Evolutionary conservation across 2,888 invertebrate species (phyloP), one percentile per base, ranked within the genome.

Genomic region (Heliconius hortense): DNA sequence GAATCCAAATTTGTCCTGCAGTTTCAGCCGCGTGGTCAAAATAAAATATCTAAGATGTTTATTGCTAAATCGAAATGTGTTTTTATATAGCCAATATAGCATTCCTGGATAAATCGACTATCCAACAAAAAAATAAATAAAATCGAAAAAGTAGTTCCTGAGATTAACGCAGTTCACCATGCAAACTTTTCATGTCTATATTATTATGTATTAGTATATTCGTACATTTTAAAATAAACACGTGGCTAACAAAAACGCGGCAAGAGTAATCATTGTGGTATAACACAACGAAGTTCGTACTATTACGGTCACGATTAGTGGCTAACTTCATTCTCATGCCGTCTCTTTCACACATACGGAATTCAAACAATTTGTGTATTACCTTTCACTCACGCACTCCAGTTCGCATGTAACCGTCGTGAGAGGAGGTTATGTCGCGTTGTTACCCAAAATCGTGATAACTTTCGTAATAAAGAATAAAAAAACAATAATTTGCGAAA

Each of bases 221-320:
- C 21, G 56, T 63, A 79, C 81, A 79, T 80, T 84, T 88, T 82
- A 84, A 82, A 82, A 82, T 72, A 82, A 89, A 90, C 92, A 91
- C 90, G 91, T 90, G 91, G 90, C 87, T 80, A 73, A 91, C 86
- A 92, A 91, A 92, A 92, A 90, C 88, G 88, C 91, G 91, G 85
- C 87, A 91, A 90, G 84, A 86, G 90, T 89, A 92, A 90, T 89
- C 85, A 88, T 91, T 87, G 87, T 88, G n/a, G 35, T 39, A 24
- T 53, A 24, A 87, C 84, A 86, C 87, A 89, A 85, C 84, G 84
- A 85, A 89, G 89, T 88, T 88, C 89, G 87, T 88, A 87, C 91
- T 92, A 91, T 92, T 92, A 92, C 88, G 87, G 87, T 86, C 88
- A 87, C 82, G 82, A 83, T 80, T 82, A 81, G 82, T 85, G 84